Evolutionary conservation across 2,888 invertebrate genomes (phyloP), one percentile per base, ranked within the genome.

Genomic region (Blastobasis adustella): DNA sequence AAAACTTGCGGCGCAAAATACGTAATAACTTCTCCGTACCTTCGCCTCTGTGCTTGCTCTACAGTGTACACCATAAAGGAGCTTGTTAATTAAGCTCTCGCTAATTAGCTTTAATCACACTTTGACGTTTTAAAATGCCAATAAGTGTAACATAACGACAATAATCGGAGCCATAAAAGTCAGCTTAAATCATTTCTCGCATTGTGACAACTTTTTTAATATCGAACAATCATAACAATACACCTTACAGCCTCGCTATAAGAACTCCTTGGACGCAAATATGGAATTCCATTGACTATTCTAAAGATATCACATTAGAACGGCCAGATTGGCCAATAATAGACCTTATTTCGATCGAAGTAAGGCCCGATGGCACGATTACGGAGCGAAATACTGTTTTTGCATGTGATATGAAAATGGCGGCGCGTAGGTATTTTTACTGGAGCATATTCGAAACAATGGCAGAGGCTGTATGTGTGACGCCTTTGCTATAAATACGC

Each of bases 91-190:
- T 23, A 23, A 23, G 23, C 23, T 23, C 23, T 23, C 23, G 23
- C 23, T 23, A 23, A 23, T 23, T 23, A 23, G 23, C 23, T 23
- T 23, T 23, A 23, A 23, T 23, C 23, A 23, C 23, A 53, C 46
- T 23, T 23, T 23, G 23, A 23, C 49, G 57, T 48, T 54, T 59
- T 53, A 54, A 60, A 61, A 54, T 58, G 59, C 54, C 61, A 53
- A 55, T 60, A 58, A 52, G 53, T 52, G 51, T 40, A 56, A 54
- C 58, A 23, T 23, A 54, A 53, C 57, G 50, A 55, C 60, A 55
- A 59, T 62, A 61, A 63, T 62, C 60, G 57, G 53, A 53, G 53
- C 62, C 60, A 62, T 67, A 67, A 65, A 67, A 56, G 64, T 67
- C 64, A 49, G 52, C 51, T 58, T 67, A 64, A 67, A 67, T 67